Evolutionary conservation across 1,140 invertebrate genomes (phyloP), one percentile per base, ranked within the genome.

Genomic region (Idris sp.): DNA sequence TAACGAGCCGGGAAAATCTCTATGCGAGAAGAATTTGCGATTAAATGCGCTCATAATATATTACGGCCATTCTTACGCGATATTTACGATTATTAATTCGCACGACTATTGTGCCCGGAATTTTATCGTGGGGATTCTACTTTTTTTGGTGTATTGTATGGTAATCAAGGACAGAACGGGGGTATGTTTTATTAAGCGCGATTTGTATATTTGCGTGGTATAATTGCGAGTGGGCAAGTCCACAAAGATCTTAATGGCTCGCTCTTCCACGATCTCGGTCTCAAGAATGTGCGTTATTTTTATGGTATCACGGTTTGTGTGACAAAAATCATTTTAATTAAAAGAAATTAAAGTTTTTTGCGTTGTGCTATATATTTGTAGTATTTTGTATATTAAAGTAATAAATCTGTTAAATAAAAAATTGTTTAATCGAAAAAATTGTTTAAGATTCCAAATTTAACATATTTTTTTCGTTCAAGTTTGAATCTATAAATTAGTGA

Each of bases 1-100:
- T 75, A 75, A 68, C 72, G 58, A 75, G 64, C 28, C 51, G 2
- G 72, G 64, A 64, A 75, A 75, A 75, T 68, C 64, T 59, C 58
- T 59, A 51, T 51, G 36, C 48, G 19, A 49, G 14, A n/a, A 48
- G 61, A 65, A 61, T 74, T 61, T 41, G 13, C 69, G 54, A 74
- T 74, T 40, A 46, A 67, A 53, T 22, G 28, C 35, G 26, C 59
- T 72, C 30, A 51, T 72, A 58, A 72, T 72, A 58, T 58, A 65
- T 73, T 73, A 59, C 69, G 69, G 59, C 36, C 44, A 53, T 73
- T 73, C 69, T 59, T 65, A 51, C 33, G 44, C 38, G 59, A 59
- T 58, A 64, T 58, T 73, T 64, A 38, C 58, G 51, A 72, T 72
- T 64, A 64, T 51, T n/a, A 28, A 43, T 33, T 46, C 44, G 46